Percentiles rank a stretch among this genome's conserved stretches.
Conservation (phyloP, 2,113 vertebrate genomes). For the Perca fluviatilis region DNA sequence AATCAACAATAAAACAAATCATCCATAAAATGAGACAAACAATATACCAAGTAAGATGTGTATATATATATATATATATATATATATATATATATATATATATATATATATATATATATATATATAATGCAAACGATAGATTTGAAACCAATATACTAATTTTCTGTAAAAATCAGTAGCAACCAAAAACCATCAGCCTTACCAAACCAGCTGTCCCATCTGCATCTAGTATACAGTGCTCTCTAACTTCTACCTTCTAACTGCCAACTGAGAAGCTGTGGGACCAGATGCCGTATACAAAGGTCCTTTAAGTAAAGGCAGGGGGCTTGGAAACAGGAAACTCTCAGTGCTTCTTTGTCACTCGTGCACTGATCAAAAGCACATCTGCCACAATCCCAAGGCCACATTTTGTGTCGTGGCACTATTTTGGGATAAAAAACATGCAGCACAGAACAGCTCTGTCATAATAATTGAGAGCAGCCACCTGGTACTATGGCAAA, state of each 20-base stretch:
- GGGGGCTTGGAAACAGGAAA: background rate
- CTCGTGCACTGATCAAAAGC: constrained; percentile 25
- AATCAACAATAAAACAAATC: background rate
- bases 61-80: no score
- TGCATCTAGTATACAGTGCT: background rate
- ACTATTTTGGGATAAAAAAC: constrained; percentile 29
- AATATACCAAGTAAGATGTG: background rate
- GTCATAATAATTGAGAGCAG: constrained; percentile 20
- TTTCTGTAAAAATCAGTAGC: background rate
- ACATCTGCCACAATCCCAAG: constrained; percentile 44
- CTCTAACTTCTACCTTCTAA: background rate
- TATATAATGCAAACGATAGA: background rate
- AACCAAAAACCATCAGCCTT: background rate
- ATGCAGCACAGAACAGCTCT: constrained; percentile 20
- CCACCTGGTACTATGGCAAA: constrained; percentile 18
- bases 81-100: no score
- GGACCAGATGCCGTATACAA: constrained; percentile 7
- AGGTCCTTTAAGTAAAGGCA: constrained; percentile 8
- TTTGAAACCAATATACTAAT: background rate
- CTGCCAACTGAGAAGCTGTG: constrained; percentile 6
- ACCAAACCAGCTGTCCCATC: constrained; percentile 3
- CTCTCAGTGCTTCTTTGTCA: constrained; percentile 10
- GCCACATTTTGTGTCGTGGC: constrained; percentile 4
- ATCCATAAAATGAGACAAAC: background rate
- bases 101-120: no score